These are phyloP conservation scores for Drosophila subobscura DNA, from an alignment of 1,140 invertebrate genomes.

Conservation along the genomic window DNA sequence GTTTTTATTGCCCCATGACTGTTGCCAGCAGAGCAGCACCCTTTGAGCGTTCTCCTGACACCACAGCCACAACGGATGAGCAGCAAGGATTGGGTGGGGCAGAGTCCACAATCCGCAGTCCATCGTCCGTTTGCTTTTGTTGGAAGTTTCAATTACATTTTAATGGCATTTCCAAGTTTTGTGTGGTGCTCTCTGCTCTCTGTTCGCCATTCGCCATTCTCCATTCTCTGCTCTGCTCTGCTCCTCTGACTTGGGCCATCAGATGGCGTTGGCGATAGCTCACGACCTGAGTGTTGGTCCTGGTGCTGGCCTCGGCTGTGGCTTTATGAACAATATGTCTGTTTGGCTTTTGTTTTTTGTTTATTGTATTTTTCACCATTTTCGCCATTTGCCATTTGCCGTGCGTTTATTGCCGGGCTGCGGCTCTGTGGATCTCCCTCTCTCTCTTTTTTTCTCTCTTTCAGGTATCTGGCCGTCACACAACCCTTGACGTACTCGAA, in stretches of 20 bases:
- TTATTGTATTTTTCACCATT: conserved; percentile 41
- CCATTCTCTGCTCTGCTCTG: conserved; percentile 8
- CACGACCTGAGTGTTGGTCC: conserved; percentile 3
- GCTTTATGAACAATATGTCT: conserved; percentile 75
- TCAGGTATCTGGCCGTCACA: conserved; percentile 92
- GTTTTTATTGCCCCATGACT: conserved; percentile 68
- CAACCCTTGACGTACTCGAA: conserved; percentile 92
- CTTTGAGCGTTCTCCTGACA: conserved; percentile 52
- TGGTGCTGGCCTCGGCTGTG: conserved; percentile 35
- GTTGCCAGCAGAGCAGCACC: conserved; percentile 40
- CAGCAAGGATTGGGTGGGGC: conserved; percentile 40
- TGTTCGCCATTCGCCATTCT: conserved; percentile 6
- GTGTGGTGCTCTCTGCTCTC: conserved; percentile 52
- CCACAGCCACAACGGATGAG: conserved; percentile 21
- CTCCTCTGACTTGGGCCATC: no score
- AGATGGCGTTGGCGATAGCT: no score
- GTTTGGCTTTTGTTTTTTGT: conserved; percentile 71
- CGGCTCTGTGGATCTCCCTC: conserved; percentile 10
- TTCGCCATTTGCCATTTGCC: conserved; percentile 16
- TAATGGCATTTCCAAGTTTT: conserved; percentile 80
- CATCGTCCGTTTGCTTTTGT: conserved; percentile 54
- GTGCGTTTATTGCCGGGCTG: conserved; percentile 45
- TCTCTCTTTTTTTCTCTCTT: conserved; percentile 18
- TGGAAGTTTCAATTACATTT: conserved; percentile 83
- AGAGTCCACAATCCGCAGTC: conserved; percentile 1